These are phyloP conservation scores for Ramazzottius varieornatus DNA, from an alignment of 2,888 invertebrate species.

Conservation along the genomic window DNA sequence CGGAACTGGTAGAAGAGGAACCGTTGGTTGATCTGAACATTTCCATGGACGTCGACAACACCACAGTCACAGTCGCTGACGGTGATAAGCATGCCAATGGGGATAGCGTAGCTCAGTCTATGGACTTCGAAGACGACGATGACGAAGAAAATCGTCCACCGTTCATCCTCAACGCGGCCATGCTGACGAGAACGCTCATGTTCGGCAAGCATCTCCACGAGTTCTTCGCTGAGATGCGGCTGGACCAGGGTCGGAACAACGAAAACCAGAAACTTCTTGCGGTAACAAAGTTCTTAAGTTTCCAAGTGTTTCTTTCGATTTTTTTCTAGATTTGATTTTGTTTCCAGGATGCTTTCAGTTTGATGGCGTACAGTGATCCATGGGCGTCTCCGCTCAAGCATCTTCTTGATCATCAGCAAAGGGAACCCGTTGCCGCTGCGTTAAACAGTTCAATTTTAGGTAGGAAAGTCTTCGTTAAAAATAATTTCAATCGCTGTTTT, in stretches of 20 bases:
- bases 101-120: not conserved
- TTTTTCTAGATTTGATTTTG: too few relatives aligned
- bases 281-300: too few relatives aligned
- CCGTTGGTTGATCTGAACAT: not conserved
- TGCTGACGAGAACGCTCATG: not conserved
- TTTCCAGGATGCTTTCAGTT: slow-evolving; percentile 86
- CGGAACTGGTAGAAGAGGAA: not conserved
- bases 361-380: slow-evolving; percentile 87
- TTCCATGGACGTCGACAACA: not conserved
- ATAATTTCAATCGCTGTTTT: too few relatives aligned
- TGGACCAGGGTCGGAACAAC: not conserved
- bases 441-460: slow-evolving; percentile 92
- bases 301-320: not conserved
- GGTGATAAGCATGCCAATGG: not conserved
- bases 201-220: not conserved
- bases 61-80: not conserved
- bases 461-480: too few relatives aligned
- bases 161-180: not conserved
- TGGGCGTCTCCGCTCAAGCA: slow-evolving; percentile 88
- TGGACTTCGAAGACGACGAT: slow-evolving; percentile 4
- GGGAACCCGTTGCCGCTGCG: slow-evolving; percentile 78
- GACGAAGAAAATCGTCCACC: not conserved
- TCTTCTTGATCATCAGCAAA: slow-evolving; percentile 73
- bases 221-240: not conserved
- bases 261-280: not conserved